Percentiles rank a stretch among this genome's conserved stretches.
Evolutionary conservation across 2,888 invertebrate genomes (phyloP).

Genomic region (Melolontha melolontha): DNA sequence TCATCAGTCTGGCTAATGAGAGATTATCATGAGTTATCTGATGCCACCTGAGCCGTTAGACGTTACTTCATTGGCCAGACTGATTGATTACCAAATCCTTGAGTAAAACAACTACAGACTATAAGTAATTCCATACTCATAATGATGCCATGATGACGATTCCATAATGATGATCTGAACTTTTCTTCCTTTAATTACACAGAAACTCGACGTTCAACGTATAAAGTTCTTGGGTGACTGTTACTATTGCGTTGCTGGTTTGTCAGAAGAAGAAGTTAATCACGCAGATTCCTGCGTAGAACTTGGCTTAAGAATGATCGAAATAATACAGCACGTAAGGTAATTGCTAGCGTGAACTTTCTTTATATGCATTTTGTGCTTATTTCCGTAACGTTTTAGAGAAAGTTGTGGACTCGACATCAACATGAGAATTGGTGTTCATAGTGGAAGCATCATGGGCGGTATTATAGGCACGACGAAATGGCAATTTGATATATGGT

Average conservation of each 20-base stretch:
- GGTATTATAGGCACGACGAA: conserved; percentile 93
- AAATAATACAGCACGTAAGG: conserved; percentile 86
- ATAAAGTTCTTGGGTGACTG: conserved; percentile 96
- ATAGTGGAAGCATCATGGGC: conserved; percentile 90
- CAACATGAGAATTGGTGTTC: conserved; percentile 96
- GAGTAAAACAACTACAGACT: too few species aligned
- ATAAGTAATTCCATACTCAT: too few species aligned
- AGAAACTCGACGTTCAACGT: conserved; percentile 81
- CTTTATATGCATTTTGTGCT: not conserved
- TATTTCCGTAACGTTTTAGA: conserved; percentile 64
- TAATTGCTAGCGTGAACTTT: conserved; percentile 55
- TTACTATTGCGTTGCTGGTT: conserved; percentile 92
- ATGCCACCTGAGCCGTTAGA: too few species aligned
- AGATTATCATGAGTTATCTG: too few species aligned
- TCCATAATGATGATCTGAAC: too few species aligned
- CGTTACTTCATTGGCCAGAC: too few species aligned
- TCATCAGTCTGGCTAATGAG: too few species aligned
- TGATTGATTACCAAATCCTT: too few species aligned
- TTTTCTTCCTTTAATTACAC: conserved; percentile 49
- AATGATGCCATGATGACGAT: too few species aligned
- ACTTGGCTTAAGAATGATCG: conserved; percentile 92
- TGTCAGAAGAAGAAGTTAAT: conserved; percentile 74
- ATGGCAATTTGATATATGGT: conserved; percentile 98
- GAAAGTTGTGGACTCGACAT: conserved; percentile 84
- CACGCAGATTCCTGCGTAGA: conserved; percentile 93